These are phyloP conservation scores for Nematolebias whitei DNA, from an alignment of 2,113 vertebrate genomes.

Conservation along the genomic window DNA sequence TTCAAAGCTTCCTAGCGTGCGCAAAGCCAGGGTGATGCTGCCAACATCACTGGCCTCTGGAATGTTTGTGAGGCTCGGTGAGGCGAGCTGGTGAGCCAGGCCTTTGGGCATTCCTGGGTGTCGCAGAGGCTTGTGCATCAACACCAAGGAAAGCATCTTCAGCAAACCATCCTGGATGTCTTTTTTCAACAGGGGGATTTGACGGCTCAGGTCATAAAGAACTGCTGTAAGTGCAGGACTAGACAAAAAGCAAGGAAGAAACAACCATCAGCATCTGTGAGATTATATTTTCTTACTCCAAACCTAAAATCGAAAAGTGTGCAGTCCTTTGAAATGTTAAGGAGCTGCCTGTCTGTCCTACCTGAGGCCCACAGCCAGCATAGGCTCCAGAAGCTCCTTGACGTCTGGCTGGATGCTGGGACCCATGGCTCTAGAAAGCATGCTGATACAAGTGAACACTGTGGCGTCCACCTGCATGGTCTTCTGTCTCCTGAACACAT, in stretches of 20 bases:
- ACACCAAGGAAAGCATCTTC: constrained; percentile 97
- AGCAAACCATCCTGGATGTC: constrained; percentile 98
- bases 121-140: constrained; percentile 97
- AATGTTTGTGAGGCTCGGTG: constrained; percentile 95
- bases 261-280: not conserved
- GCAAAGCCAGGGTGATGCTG: constrained; percentile 95
- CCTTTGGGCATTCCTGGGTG: constrained; percentile 99
- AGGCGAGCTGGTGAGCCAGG: constrained; percentile 93
- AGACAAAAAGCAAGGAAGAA: constrained; percentile 1
- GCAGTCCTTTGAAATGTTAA: not conserved
- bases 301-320: not conserved
- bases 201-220: constrained; percentile 95
- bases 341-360: constrained; percentile 44
- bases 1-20: constrained; percentile 96
- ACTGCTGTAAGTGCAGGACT: constrained; percentile 96
- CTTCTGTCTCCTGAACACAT: constrained; percentile 89
- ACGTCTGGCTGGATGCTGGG: constrained; percentile 96
- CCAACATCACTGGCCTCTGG: constrained; percentile 96
- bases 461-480: constrained; percentile 97
- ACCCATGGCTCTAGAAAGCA: constrained; percentile 96
- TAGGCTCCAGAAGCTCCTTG: constrained; percentile 97
- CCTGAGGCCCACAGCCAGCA: constrained; percentile 98
- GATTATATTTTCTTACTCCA: not conserved
- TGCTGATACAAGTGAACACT: constrained; percentile 97
- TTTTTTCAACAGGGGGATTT: constrained; percentile 97